phyloP scores from a whole-genome alignment of 2,797 vertebrate genomes.

The Labroides dimidiatus region DNA sequence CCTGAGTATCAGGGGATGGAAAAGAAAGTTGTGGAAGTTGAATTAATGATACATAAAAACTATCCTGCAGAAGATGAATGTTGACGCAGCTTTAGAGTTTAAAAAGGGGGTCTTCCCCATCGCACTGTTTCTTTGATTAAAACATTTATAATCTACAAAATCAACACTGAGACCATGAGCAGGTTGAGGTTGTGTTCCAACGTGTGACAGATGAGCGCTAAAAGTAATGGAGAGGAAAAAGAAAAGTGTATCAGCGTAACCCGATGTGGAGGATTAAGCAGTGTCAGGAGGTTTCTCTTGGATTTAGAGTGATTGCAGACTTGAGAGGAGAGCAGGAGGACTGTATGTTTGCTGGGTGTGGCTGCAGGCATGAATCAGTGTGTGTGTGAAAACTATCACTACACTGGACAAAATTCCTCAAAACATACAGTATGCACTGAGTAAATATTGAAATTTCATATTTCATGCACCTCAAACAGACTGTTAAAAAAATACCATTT shows the following conservation, averaged over 20 bases:
- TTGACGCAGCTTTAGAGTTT: constrained; percentile 11
- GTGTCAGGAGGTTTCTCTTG: constrained; percentile 24
- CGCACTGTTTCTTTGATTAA: neutral
- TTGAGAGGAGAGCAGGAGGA: constrained; percentile 43
- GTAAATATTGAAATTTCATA: constrained; percentile 41
- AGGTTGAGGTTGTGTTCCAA: constrained; percentile 17
- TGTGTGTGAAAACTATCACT: constrained; percentile 78
- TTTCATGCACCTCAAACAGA: neutral
- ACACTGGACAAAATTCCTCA: constrained; percentile 71
- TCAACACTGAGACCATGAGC: constrained; percentile 11
- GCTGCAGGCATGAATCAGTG: constrained; percentile 60
- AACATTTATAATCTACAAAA: constrained; percentile 6
- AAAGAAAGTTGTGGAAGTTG: constrained; percentile 39
- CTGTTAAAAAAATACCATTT: neutral
- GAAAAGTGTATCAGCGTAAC: constrained; percentile 23
- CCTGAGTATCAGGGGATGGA: constrained; percentile 54
- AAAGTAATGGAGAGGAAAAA: constrained; percentile 1
- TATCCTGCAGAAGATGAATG: constrained; percentile 7
- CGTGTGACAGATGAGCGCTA: constrained; percentile 21
- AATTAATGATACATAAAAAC: constrained; percentile 32
- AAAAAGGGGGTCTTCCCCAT: constrained; percentile 1
- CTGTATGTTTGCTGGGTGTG: constrained; percentile 73
- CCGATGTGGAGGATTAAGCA: constrained; percentile 13
- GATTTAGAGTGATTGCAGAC: constrained; percentile 45
- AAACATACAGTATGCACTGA: constrained; percentile 46